Evolutionary conservation across 2,888 invertebrate species (phyloP), one percentile per base, ranked within the genome.

Genomic region (Operophtera brumata): DNA sequence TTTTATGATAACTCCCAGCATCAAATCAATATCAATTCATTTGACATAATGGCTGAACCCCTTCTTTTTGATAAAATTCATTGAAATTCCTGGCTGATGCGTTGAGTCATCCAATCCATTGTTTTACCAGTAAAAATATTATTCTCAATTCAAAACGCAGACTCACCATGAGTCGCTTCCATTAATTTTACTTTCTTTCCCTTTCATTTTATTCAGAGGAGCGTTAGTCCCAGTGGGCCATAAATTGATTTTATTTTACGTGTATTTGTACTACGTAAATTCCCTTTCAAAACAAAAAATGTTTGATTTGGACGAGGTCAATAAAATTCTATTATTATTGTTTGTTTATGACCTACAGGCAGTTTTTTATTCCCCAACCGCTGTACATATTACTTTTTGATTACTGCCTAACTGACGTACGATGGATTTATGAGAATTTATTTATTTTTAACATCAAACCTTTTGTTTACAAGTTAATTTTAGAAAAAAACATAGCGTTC

Each of bases 221-320:
- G 39, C 50, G 69, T 68, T 68, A 67, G 67, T 65, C 64, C 63
- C 64, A 66, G 56, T 64, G 67, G 69, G 65, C 65, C 64, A 67
- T 70, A 67, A 78, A 77, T 76, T 79, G 77, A 79, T 82, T 80
- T 76, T 78, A 76, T 78, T 77, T 73, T 69, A 70, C 67, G 67
- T 65, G 59, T 68, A 59, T 71, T 67, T 67, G 65, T 64, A 56
- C 47, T 40, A 57, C 39, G 40, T 37, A 52, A 51, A 58, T 60
- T 63, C 60, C 48, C 53, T 59, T 58, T 55, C 54, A 57, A 50
- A 55, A 28, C 42, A 44, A 56, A 54, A 39, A 54, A 44, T 60
- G 49, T 61, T 62, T 64, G 51, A 61, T 61, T 62, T 57, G 47
- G 50, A 34, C 60, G 43, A 48, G 54, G 59, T 59, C 60, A 62